phyloP scores from a whole-genome alignment of 2,797 vertebrate genomes.

The Sebastes reedi region DNA sequence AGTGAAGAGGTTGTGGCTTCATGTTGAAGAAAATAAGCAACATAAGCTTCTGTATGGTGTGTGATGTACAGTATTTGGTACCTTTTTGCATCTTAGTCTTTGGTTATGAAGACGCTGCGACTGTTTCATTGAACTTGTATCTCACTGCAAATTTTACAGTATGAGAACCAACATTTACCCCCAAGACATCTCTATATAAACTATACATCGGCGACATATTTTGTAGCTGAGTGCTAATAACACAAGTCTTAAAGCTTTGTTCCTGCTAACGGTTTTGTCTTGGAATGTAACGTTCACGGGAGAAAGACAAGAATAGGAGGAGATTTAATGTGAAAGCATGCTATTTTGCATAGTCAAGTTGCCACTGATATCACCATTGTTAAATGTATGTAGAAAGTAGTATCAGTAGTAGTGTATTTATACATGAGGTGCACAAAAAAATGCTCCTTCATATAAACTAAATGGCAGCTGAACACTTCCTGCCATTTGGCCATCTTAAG shows the following conservation, averaged over 20 bases:
- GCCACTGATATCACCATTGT: conserved; percentile 52
- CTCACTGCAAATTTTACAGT: background rate
- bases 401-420: conserved; percentile 39
- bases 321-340: conserved; percentile 56
- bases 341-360: conserved; percentile 41
- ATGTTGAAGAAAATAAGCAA: conserved; percentile 36
- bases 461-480: conserved; percentile 57
- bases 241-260: conserved; percentile 51
- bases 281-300: conserved; percentile 51
- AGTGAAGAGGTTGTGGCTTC: conserved; percentile 1
- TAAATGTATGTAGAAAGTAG: conserved; percentile 43
- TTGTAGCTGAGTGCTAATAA: conserved; percentile 6
- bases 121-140: conserved; percentile 19
- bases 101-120: conserved; percentile 16
- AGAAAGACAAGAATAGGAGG: conserved; percentile 16
- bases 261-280: conserved; percentile 24
- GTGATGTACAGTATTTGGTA: conserved; percentile 5
- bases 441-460: conserved; percentile 22
- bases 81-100: background rate
- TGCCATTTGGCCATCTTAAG: conserved; percentile 40
- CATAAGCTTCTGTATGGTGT: background rate
- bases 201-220: background rate
- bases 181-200: background rate
- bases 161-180: background rate
- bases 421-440: conserved; percentile 25